A percentile compares a stretch with the other conserved stretches of the same genome.
These are phyloP conservation scores for Achatina immaculata DNA, from an alignment of 1,140 invertebrate species.

Conservation along the genomic window DNA sequence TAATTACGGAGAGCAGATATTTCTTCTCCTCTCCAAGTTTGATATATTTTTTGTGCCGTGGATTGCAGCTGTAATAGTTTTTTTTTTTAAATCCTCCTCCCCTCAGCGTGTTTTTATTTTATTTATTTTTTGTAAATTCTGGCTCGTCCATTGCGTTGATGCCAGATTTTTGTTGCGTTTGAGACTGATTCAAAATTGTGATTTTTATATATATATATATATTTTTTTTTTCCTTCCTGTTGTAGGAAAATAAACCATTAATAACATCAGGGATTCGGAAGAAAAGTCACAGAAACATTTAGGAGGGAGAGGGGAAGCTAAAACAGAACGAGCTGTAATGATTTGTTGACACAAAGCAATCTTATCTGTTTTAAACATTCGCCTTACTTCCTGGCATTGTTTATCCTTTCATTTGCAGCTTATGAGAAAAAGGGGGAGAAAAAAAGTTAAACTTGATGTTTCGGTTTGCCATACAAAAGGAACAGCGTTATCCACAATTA, in stretches of 20 bases:
- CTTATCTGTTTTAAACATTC: background rate
- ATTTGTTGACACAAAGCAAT: background rate
- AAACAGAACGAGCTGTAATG: slow-evolving; percentile 1
- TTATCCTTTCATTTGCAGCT: no score
- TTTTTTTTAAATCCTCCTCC: slow-evolving; percentile 10
- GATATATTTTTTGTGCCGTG: background rate
- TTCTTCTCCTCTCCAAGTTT: background rate
- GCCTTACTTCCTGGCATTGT: no score
- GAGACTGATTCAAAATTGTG: background rate
- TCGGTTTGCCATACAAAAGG: no score
- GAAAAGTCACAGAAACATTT: background rate
- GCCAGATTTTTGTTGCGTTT: slow-evolving; percentile 1
- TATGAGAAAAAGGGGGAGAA: no score
- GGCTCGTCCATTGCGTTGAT: background rate
- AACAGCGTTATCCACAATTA: no score
- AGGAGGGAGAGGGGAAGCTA: no score
- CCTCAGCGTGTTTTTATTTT: no score
- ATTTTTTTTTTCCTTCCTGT: background rate
- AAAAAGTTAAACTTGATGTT: no score
- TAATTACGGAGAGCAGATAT: background rate
- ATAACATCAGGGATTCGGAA: background rate
- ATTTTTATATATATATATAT: no score
- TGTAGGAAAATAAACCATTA: background rate
- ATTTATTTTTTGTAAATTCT: background rate
- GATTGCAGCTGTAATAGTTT: background rate